Evolutionary conservation across 2,113 vertebrate species (phyloP).

Genomic region (Periophthalmus modestus): DNA sequence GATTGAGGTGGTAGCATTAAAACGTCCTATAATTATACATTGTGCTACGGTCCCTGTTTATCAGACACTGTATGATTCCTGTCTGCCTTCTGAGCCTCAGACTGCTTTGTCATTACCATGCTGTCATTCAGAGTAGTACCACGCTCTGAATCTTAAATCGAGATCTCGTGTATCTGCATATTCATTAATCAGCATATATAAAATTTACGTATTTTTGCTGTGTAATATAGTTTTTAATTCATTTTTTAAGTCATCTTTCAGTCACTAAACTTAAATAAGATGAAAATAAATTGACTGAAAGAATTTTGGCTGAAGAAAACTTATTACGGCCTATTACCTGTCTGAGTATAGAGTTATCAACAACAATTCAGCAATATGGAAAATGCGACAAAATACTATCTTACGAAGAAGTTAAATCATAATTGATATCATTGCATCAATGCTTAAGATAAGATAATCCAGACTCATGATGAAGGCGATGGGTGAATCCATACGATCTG

Average conservation of each 20-base stretch:
- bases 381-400: no score
- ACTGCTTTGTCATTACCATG: conserved; percentile 10
- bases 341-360: no score
- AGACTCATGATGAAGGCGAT: neutral
- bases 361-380: no score
- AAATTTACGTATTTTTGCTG: neutral
- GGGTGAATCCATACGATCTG: neutral
- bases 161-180: neutral
- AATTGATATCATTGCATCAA: no score
- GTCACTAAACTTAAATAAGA: no score
- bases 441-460: no score
- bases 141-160: neutral
- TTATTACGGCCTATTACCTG: no score
- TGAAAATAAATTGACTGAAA: no score
- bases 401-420: no score
- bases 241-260: no score
- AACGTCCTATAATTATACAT: conserved; percentile 18
- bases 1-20: neutral
- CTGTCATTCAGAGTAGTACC: neutral
- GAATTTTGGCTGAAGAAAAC: no score
- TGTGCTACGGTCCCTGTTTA: neutral
- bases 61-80: conserved; percentile 18
- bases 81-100: conserved; percentile 17
- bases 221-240: neutral
- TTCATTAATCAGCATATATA: neutral